Percentiles rank a stretch among this genome's conserved stretches.
phyloP scores from a whole-genome alignment of 2,888 invertebrate genomes.

The Ethmia dodecea region DNA sequence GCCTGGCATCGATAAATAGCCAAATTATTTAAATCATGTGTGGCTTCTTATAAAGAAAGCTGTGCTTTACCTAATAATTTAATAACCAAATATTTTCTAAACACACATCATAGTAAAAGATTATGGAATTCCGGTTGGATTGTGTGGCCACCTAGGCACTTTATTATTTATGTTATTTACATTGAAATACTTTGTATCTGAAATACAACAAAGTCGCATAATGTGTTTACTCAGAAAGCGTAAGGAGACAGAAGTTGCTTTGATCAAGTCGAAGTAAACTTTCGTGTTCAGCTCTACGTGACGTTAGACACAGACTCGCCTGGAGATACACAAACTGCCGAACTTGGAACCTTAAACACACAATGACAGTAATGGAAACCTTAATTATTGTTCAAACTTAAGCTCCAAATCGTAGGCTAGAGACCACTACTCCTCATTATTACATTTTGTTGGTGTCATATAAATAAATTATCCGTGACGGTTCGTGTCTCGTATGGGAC shows the following conservation, averaged over 20 bases:
- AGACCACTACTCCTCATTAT: conserved; percentile 31
- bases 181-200: too few species aligned
- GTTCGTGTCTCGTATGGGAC: conserved; percentile 40
- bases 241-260: too few species aligned
- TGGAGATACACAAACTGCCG: conserved; percentile 11
- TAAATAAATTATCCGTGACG: conserved; percentile 52
- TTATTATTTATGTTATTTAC: too few species aligned
- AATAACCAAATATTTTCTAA: too few species aligned
- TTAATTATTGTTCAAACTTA: conserved; percentile 56
- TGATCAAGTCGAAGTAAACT: not conserved
- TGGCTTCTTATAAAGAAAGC: conserved; percentile 5
- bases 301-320: too few species aligned
- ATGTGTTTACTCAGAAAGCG: too few species aligned
- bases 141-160: too few species aligned
- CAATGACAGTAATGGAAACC: conserved; percentile 35
- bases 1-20: conserved; percentile 48
- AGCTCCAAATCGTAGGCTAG: conserved; percentile 36
- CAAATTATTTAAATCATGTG: conserved; percentile 54
- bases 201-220: too few species aligned
- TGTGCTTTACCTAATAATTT: conserved; percentile 13
- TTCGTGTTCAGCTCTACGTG: not conserved
- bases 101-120: too few species aligned
- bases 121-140: too few species aligned
- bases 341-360: conserved; percentile 35
- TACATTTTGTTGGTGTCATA: conserved; percentile 23